Percentiles rank a stretch among this genome's conserved stretches.
Evolutionary conservation across 1,140 invertebrate genomes (phyloP).

Genomic region (Tribolium castaneum): DNA sequence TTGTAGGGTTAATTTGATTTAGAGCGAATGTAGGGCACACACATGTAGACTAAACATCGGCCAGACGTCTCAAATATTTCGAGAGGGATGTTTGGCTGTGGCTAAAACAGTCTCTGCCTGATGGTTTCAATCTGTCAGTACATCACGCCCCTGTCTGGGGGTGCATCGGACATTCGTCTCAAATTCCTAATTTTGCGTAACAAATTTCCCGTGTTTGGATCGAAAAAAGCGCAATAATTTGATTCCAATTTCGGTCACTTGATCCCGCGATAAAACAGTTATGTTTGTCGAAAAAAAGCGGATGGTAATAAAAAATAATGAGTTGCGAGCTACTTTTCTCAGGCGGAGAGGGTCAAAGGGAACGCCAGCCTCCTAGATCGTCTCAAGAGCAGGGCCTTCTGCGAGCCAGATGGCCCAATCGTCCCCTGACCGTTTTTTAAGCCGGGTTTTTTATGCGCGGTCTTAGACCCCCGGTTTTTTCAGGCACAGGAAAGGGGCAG

Average conservation of each 20-base stretch:
- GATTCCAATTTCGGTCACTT: constrained; percentile 38
- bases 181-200: not conserved
- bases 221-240: not conserved
- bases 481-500: constrained; percentile 61
- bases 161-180: not conserved
- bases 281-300: constrained; percentile 15
- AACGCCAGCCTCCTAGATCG: constrained; percentile 54
- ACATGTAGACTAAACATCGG: constrained; percentile 51
- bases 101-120: constrained; percentile 48
- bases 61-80: constrained; percentile 38
- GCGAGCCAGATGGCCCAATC: constrained; percentile 60
- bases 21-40: constrained; percentile 30
- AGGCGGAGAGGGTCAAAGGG: constrained; percentile 54
- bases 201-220: no score
- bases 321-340: constrained; percentile 47
- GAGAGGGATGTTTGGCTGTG: constrained; percentile 43
- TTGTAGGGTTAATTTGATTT: constrained; percentile 30
- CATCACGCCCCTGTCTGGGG: constrained; percentile 47
- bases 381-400: constrained; percentile 59
- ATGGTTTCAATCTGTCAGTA: constrained; percentile 59
- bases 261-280: constrained; percentile 45
- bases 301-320: constrained; percentile 39
- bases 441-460: constrained; percentile 60
- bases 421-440: constrained; percentile 63
- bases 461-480: constrained; percentile 57